A percentile compares a stretch with the other conserved stretches of the same genome.
Conservation (phyloP, 2,888 invertebrate genomes). For the Spodoptera exigua region DNA sequence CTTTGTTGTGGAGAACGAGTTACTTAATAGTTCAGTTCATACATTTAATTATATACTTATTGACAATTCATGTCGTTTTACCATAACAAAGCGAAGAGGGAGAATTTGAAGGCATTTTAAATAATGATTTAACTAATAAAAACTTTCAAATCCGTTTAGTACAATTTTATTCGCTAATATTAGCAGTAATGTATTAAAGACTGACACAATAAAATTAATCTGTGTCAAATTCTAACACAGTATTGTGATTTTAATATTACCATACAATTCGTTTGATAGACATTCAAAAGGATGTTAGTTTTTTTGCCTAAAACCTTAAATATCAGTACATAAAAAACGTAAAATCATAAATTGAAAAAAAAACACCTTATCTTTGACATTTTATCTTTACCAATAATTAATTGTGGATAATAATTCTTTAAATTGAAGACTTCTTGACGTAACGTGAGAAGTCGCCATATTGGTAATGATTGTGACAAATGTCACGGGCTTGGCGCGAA, state of each 20-base stretch:
- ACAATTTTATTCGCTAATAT: too few relatives aligned
- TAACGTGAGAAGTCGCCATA: slow-evolving; percentile 46
- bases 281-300: slow-evolving; percentile 12
- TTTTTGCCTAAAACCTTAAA: slow-evolving; percentile 23
- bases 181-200: background rate
- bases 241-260: slow-evolving; percentile 23
- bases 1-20: slow-evolving; percentile 38
- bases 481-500: slow-evolving; percentile 28
- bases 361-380: slow-evolving; percentile 48
- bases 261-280: slow-evolving; percentile 30
- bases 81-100: too few relatives aligned
- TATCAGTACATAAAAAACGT: slow-evolving; percentile 16
- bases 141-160: too few relatives aligned
- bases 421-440: slow-evolving; percentile 37
- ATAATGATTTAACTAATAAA: too few relatives aligned
- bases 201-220: slow-evolving; percentile 21
- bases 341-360: slow-evolving; percentile 13
- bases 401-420: slow-evolving; percentile 31
- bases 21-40: slow-evolving; percentile 22
- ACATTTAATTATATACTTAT: slow-evolving; percentile 5
- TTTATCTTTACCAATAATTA: slow-evolving; percentile 50
- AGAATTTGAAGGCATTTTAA: too few relatives aligned
- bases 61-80: too few relatives aligned
- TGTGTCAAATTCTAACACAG: slow-evolving; percentile 12
- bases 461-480: slow-evolving; percentile 31